Evolutionary conservation across 2,797 vertebrate species (phyloP), one percentile per base, ranked within the genome.

Genomic region (Poecilia velifera): DNA sequence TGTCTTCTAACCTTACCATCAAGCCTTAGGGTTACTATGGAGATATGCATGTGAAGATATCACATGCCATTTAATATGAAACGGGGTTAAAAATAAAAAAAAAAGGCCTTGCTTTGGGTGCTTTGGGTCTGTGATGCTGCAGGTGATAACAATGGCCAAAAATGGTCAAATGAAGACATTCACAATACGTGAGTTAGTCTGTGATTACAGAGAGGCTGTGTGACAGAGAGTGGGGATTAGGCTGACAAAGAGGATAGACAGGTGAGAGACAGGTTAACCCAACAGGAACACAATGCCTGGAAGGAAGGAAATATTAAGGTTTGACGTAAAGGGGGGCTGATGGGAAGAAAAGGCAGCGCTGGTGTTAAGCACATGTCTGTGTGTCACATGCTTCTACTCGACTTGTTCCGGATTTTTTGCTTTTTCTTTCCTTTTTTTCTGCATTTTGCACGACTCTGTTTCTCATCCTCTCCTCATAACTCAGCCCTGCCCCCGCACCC

Each of bases 181-280:
- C 53, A 87, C 82, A 89, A 82, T 84, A 83, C 86, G 62, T 53
- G 84, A 83, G 53, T 88, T 87, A 76, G 75, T 74, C 8, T 45
- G 82, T 59, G 88, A 92, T 91, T 87, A 85, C 77, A 76, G 47
- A 76, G 77, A 66, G 64, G 64, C 74, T 20, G 72, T 81, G 85
- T 79, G 79, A 84, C 51, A 16, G 71, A 71, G 84, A 43, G 41
- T 45, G 6, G 74, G 88, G 88, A 91, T 93, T 93, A 93, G 80
- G 34, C 34, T 41, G 72, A 90, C 87, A 91, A 91, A 86, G 80
- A 81, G 82, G 76, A 62, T 12, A 70, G 82, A 82, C 87, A 90
- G 92, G 93, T 94, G 91, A 93, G 88, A 86, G 41, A 79, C 86
- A 89, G 91, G 90, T 93, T 82, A 87, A 77, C 86, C 57, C 72